These are phyloP conservation scores for Rhamphomyia laevipes DNA, from an alignment of 2,888 invertebrate genomes.

Conservation along the genomic window DNA sequence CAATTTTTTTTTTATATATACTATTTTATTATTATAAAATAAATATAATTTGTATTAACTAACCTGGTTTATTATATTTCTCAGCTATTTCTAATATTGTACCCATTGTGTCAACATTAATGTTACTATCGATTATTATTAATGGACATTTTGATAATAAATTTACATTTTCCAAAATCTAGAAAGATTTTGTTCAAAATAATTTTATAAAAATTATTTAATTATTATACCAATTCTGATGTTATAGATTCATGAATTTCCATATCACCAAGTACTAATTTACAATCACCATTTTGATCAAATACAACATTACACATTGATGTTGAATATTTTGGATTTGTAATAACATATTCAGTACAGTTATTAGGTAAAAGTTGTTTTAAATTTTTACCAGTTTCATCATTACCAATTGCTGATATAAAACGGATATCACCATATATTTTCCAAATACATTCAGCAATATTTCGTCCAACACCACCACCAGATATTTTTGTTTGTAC, in stretches of 20 bases:
- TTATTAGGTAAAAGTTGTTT: constrained; percentile 30
- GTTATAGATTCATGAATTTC: constrained; percentile 59
- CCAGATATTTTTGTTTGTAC: constrained; percentile 51
- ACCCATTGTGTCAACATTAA: constrained; percentile 54
- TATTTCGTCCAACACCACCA: constrained; percentile 89
- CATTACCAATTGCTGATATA: constrained; percentile 67
- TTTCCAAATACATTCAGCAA: constrained; percentile 74
- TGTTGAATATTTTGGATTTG: constrained; percentile 37
- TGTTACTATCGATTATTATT: constrained; percentile 76
- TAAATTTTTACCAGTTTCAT: constrained; percentile 41
- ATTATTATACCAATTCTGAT: constrained; percentile 45
- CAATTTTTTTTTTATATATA: no score
- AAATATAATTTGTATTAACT: background rate
- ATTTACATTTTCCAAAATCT: constrained; percentile 50
- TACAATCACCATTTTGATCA: constrained; percentile 63
- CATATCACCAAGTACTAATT: constrained; percentile 76
- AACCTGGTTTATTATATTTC: constrained; percentile 45
- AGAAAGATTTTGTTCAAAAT: constrained; percentile 16
- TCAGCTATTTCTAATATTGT: constrained; percentile 49
- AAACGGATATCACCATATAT: constrained; percentile 54
- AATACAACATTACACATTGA: constrained; percentile 68
- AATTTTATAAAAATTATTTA: background rate
- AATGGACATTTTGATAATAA: constrained; percentile 53
- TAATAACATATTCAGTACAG: constrained; percentile 26
- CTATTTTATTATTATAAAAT: no score